Conservation (phyloP, 1,140 invertebrate species). For the Drosophila kanapiae region DNA sequence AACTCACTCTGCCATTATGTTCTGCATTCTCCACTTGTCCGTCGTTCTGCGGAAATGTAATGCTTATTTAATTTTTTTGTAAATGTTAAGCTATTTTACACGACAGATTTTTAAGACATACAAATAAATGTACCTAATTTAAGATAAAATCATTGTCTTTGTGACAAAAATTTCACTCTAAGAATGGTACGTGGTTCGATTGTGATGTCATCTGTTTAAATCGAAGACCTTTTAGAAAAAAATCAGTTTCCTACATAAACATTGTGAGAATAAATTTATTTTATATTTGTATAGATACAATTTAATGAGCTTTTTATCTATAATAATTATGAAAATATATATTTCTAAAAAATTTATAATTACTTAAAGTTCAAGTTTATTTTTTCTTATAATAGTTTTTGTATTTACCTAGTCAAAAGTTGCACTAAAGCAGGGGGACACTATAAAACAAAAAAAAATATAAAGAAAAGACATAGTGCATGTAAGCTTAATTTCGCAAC, state of each 20-base stretch:
- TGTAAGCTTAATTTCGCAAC: neutral
- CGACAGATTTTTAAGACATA: neutral
- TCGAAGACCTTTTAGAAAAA: no score
- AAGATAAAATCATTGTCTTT: no score
- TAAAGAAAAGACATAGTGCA: conserved; percentile 6
- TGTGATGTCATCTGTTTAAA: no score
- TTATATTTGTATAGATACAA: no score
- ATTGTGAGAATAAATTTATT: no score
- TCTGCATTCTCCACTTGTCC: conserved; percentile 30
- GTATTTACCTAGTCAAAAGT: neutral
- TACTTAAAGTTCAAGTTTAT: neutral
- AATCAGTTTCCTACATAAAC: no score
- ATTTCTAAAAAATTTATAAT: no score
- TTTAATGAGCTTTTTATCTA: no score
- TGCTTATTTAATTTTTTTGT: conserved; percentile 51
- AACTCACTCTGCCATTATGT: conserved; percentile 39
- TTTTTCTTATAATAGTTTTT: neutral
- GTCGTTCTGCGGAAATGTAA: conserved; percentile 32
- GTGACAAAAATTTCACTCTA: no score
- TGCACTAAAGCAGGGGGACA: neutral
- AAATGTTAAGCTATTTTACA: neutral
- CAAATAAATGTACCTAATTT: no score
- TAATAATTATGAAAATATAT: no score
- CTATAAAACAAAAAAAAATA: neutral
- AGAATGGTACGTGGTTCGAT: no score